Evolutionary conservation across 1,140 invertebrate genomes (phyloP).

Genomic region (Drepana arcuata): DNA sequence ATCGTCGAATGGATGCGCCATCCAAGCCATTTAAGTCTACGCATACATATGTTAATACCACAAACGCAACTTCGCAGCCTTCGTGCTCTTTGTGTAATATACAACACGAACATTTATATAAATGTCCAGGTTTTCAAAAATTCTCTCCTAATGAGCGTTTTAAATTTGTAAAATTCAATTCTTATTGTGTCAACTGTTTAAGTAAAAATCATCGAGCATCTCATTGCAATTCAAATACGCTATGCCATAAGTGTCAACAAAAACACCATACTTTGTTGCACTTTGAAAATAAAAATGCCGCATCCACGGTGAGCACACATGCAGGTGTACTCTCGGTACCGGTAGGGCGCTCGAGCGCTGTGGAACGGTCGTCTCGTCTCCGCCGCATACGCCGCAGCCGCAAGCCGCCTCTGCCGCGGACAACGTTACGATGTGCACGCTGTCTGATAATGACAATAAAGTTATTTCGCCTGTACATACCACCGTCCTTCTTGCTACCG

Average conservation of each 20-base stretch:
- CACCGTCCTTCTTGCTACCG: too few species aligned
- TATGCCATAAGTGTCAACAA: conserved; percentile 4
- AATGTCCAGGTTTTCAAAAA: conserved; percentile 11
- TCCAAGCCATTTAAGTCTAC: too few species aligned
- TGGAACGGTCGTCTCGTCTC: background rate
- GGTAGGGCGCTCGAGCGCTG: too few species aligned
- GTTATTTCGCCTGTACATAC: too few species aligned
- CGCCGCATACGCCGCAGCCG: too few species aligned
- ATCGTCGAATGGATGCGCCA: too few species aligned
- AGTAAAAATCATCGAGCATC: conserved; percentile 8
- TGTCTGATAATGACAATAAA: too few species aligned
- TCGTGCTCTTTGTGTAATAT: conserved; percentile 8
- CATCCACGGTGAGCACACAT: too few species aligned
- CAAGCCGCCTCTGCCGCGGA: too few species aligned
- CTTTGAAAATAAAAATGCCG: too few species aligned
- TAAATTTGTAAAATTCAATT: conserved; percentile 9
- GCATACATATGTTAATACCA: conserved; percentile 6
- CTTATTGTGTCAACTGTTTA: conserved; percentile 11
- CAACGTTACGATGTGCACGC: too few species aligned
- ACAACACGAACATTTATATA: conserved; percentile 12
- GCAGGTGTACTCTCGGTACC: too few species aligned
- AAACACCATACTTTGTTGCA: conserved; percentile 9
- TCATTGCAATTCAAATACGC: conserved; percentile 3
- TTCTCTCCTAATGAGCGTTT: conserved; percentile 9
- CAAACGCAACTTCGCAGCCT: background rate